Evolutionary conservation across 2,797 vertebrate genomes (phyloP).

Genomic region (Bradypodion pumilum): DNA sequence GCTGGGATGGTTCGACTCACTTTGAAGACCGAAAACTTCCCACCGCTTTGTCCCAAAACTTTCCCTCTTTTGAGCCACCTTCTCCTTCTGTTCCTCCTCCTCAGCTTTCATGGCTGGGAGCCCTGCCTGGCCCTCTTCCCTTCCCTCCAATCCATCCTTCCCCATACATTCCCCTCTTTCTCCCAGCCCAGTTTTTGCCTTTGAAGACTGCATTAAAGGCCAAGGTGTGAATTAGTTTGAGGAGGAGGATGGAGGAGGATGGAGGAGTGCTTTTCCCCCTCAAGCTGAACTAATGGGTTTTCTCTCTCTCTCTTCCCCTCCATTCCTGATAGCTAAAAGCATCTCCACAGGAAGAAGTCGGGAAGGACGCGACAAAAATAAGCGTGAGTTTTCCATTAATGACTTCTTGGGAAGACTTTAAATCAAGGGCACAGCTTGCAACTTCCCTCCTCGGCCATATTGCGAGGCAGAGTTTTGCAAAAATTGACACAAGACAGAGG

Average conservation of each 20-base stretch:
- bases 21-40: accelerated
- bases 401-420: constrained; percentile 24
- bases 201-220: constrained; percentile 6
- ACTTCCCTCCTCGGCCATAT: not conserved
- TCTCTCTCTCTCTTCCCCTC: constrained; percentile 17
- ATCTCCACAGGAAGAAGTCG: constrained; percentile 79
- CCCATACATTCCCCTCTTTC: not conserved
- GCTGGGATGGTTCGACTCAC: not conserved
- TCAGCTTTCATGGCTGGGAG: not conserved
- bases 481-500: not conserved
- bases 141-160: not conserved
- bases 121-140: no score
- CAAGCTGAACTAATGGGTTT: constrained; percentile 30
- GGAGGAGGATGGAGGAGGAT: no score
- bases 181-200: not conserved
- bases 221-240: not conserved
- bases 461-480: constrained; percentile 1
- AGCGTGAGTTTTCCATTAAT: constrained; percentile 85
- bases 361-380: constrained; percentile 92
- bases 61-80: not conserved
- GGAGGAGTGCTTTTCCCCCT: not conserved
- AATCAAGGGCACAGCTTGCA: constrained; percentile 19
- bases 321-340: constrained; percentile 77
- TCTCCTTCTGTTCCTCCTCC: no score
- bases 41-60: accelerated